phyloP scores from a whole-genome alignment of 2,113 vertebrate genomes.

The Aspiorhynchus laticeps region DNA sequence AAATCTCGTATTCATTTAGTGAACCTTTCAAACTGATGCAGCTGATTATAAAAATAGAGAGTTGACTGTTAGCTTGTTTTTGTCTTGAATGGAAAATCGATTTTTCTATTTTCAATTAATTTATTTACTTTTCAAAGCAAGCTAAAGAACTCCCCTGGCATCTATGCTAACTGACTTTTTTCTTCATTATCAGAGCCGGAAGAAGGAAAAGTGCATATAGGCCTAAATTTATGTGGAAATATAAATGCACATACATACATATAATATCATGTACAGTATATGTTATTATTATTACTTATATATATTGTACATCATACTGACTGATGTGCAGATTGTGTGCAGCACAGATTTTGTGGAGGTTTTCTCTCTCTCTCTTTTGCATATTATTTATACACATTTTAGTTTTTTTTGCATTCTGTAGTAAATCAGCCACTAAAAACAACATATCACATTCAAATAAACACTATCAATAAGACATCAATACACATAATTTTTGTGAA shows the following conservation, averaged over 20 bases:
- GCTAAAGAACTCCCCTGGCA: not conserved
- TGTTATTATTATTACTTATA: too few relatives aligned
- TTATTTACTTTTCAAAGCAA: constrained; percentile 10
- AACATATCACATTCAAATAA: not conserved
- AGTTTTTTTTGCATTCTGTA: too few relatives aligned
- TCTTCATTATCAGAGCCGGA: not conserved
- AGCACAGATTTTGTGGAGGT: too few relatives aligned
- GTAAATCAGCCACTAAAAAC: too few relatives aligned
- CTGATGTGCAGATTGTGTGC: too few relatives aligned
- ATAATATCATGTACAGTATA: not conserved
- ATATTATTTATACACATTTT: too few relatives aligned
- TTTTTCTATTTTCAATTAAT: not conserved
- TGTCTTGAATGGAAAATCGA: not conserved
- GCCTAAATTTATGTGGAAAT: not conserved
- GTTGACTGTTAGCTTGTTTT: not conserved
- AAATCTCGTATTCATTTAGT: not conserved
- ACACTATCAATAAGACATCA: not conserved
- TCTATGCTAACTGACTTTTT: not conserved
- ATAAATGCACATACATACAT: not conserved
- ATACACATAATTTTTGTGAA: too few relatives aligned
- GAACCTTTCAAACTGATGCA: not conserved
- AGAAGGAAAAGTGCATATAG: not conserved
- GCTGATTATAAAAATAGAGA: not conserved
- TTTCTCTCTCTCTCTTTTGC: too few relatives aligned
- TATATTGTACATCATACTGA: too few relatives aligned